These are phyloP conservation scores for Tridacna crocea DNA, from an alignment of 2,888 invertebrate genomes.

Conservation along the genomic window DNA sequence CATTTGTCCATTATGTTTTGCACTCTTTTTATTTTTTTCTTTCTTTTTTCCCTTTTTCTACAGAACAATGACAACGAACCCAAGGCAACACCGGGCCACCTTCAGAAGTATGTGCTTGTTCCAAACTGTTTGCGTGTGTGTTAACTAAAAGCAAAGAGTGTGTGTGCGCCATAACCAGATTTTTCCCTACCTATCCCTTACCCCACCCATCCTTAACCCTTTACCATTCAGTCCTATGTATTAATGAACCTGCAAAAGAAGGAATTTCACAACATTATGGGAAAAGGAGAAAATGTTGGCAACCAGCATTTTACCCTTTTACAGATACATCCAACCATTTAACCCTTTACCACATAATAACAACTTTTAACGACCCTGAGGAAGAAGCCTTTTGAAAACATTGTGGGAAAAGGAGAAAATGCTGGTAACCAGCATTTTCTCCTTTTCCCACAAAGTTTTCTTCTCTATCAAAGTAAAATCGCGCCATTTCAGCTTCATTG, in stretches of 20 bases:
- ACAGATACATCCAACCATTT: too few relatives aligned
- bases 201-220: not conserved
- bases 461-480: too few relatives aligned
- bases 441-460: too few relatives aligned
- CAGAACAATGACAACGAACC: slow-evolving; percentile 66
- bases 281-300: too few relatives aligned
- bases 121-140: not conserved
- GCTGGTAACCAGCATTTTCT: too few relatives aligned
- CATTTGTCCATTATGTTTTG: slow-evolving; percentile 50
- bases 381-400: too few relatives aligned
- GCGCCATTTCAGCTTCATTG: too few relatives aligned
- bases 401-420: too few relatives aligned
- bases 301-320: too few relatives aligned
- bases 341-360: too few relatives aligned
- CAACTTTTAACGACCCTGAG: too few relatives aligned
- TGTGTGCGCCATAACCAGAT: not conserved
- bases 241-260: not conserved
- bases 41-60: slow-evolving; percentile 37
- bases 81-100: slow-evolving; percentile 59
- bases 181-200: not conserved
- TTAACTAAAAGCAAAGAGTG: not conserved
- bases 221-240: not conserved
- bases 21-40: slow-evolving; percentile 34
- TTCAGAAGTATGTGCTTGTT: slow-evolving; percentile 62
- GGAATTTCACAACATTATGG: not conserved